These are phyloP conservation scores for Imbricaverruca yamaguchii DNA, from an alignment of 2,888 invertebrate species.

Conservation along the genomic window DNA sequence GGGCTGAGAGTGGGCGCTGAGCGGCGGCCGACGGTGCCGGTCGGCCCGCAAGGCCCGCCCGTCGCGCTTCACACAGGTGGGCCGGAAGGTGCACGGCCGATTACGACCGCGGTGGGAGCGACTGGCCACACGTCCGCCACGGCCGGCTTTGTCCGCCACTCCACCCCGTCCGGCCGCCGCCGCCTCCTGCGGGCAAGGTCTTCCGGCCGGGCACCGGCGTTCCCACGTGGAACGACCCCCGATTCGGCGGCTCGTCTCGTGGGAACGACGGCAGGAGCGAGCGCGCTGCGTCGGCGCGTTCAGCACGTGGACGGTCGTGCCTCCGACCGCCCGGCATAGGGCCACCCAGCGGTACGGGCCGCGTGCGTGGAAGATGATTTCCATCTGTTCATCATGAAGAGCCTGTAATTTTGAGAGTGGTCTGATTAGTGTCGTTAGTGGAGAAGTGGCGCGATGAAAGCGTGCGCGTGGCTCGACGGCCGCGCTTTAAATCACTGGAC, in stretches of 20 bases:
- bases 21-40: not conserved
- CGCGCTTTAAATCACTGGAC: not conserved
- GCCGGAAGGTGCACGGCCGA: not conserved
- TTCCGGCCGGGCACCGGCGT: not conserved
- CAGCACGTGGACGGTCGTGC: not conserved
- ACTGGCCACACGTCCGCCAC: not conserved
- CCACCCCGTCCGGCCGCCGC: not conserved
- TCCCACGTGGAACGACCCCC: not conserved
- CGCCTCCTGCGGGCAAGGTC: not conserved
- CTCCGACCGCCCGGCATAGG: not conserved
- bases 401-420: not conserved
- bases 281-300: not conserved
- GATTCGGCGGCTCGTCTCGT: not conserved
- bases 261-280: not conserved
- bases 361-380: not conserved
- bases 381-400: not conserved
- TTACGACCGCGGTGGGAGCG: not conserved
- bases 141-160: not conserved
- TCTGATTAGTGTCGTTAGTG: not conserved
- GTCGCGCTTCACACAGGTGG: not conserved
- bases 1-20: too few relatives aligned
- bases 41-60: not conserved
- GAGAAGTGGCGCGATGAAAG: not conserved
- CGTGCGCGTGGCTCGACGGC: not conserved
- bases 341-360: not conserved